phyloP scores from a whole-genome alignment of 1,140 invertebrate genomes.

The Anthonomus grandis region DNA sequence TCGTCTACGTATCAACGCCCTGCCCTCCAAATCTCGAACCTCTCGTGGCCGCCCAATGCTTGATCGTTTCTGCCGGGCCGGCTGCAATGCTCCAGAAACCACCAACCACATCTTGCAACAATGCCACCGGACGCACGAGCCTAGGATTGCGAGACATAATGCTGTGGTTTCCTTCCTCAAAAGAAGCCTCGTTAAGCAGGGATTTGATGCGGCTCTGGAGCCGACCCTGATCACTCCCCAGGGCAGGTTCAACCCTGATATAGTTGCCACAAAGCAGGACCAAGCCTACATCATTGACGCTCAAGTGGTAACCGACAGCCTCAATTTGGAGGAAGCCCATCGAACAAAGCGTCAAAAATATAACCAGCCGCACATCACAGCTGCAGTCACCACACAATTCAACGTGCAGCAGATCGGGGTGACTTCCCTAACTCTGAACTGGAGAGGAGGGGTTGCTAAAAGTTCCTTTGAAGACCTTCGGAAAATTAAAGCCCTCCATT shows the following conservation, averaged over 20 bases:
- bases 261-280: background rate
- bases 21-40: background rate
- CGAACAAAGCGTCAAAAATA: background rate
- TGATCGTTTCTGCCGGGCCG: background rate
- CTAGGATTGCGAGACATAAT: background rate
- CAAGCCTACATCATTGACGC: background rate
- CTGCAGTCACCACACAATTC: background rate
- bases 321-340: background rate
- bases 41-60: background rate
- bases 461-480: background rate
- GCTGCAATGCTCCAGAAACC: background rate
- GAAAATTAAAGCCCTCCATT: background rate
- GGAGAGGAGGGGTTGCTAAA: background rate
- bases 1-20: constrained; percentile 1
- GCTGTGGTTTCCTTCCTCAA: background rate
- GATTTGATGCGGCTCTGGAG: background rate
- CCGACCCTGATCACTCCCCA: background rate
- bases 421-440: background rate
- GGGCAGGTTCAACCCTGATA: background rate
- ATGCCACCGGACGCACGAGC: constrained; percentile 3
- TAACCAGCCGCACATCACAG: background rate
- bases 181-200: background rate
- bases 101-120: constrained; percentile 4
- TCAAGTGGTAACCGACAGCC: background rate
- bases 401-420: background rate